Evolutionary conservation across 2,113 vertebrate genomes (phyloP).

Genomic region (Rhipidura dahli): DNA sequence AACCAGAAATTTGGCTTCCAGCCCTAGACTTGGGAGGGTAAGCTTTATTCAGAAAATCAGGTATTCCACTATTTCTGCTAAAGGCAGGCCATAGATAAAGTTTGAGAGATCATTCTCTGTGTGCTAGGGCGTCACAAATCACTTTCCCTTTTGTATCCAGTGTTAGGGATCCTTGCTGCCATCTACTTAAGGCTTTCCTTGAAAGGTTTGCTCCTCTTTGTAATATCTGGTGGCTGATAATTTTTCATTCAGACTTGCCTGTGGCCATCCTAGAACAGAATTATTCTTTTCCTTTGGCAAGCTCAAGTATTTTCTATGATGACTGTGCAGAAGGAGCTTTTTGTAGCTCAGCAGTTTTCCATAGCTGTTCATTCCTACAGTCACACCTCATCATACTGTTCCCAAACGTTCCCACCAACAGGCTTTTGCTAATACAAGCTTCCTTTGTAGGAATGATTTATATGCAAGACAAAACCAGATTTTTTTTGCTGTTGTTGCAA

Average conservation of each 20-base stretch:
- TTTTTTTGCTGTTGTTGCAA: background rate
- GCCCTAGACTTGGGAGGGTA: background rate
- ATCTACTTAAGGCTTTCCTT: background rate
- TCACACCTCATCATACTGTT: background rate
- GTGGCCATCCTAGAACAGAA: background rate
- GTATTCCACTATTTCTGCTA: background rate
- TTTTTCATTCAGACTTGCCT: background rate
- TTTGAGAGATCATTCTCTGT: background rate
- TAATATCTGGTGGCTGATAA: background rate
- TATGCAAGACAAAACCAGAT: background rate
- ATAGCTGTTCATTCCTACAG: background rate
- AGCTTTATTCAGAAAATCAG: background rate
- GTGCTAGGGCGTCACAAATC: background rate
- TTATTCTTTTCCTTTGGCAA: background rate
- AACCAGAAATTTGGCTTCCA: background rate
- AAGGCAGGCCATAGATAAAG: background rate
- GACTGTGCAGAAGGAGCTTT: background rate
- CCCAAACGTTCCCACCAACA: background rate
- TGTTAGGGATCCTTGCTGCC: background rate
- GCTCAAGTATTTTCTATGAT: background rate
- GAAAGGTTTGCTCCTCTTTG: background rate
- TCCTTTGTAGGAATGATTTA: background rate
- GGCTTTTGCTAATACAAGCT: background rate
- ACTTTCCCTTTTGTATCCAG: background rate
- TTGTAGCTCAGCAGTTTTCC: background rate